phyloP scores from a whole-genome alignment of 2,888 invertebrate species.

The Pimpla rufipes region DNA sequence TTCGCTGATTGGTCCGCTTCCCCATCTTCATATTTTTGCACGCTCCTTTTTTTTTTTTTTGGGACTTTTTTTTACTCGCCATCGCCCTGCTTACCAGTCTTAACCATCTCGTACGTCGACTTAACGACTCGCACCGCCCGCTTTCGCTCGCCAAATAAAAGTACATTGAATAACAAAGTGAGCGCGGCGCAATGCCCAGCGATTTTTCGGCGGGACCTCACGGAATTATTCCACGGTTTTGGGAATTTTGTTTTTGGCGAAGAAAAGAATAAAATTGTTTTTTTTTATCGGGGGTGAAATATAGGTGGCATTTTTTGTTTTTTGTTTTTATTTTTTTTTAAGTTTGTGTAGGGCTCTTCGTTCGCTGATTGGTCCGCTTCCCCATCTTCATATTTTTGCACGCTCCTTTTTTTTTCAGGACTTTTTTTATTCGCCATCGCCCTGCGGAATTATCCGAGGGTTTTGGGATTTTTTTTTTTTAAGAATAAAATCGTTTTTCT shows the following conservation, averaged over 20 bases:
- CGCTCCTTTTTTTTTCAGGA: slow-evolving; percentile 31
- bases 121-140: slow-evolving; percentile 56
- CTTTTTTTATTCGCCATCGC: slow-evolving; percentile 21
- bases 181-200: neutral
- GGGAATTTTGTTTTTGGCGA: neutral
- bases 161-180: slow-evolving; percentile 31
- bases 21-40: slow-evolving; percentile 39
- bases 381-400: slow-evolving; percentile 39
- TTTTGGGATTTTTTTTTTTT: neutral
- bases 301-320: too few relatives aligned
- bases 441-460: neutral
- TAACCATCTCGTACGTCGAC: slow-evolving; percentile 41
- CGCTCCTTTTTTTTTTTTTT: slow-evolving; percentile 37
- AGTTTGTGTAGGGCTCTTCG: too few relatives aligned
- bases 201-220: neutral
- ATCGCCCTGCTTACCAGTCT: slow-evolving; percentile 38
- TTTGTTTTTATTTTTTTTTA: too few relatives aligned
- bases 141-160: slow-evolving; percentile 41
- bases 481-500: too few relatives aligned
- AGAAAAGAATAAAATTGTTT: neutral
- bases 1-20: slow-evolving; percentile 57
- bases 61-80: slow-evolving; percentile 22
- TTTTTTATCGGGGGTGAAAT: too few relatives aligned
- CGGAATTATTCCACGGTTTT: neutral
- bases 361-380: slow-evolving; percentile 57